Base-by-base conservation (phyloP, 2,888 invertebrate species). In the Pyralis farinalis region DNA sequence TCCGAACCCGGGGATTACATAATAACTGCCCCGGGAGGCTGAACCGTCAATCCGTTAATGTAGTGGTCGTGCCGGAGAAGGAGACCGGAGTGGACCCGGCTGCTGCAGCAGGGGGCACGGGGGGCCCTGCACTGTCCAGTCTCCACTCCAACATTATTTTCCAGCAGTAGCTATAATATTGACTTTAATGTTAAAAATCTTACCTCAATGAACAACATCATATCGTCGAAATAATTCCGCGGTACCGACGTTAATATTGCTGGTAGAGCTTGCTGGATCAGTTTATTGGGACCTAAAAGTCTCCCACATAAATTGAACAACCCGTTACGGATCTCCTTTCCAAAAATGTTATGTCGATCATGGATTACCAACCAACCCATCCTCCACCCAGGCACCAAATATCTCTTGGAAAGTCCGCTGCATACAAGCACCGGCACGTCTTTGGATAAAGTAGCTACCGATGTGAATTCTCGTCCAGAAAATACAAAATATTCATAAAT, bases 401-500 rank as follows among this genome's bases (percentile, higher is more conserved):
- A 98, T 67, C 98, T 92, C 80, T 99, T 99, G 1, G 98, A 96
- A 28, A 98, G 88, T 1, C 98, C 99, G 47, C 98, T 96, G 77
- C 98, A 98, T 1, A 97, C 94, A 25, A 99, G 85, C 44, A 99
- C 92, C 2, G 99, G 99, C 33, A 98, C 98, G 53, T 95, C 93
- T 43, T 92, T 91, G 16, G 97, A 94, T 37, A 99, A 77, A 0
- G 95, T 92, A 31, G 98, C 97, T 45, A 98, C 81, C 0, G 98
- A 94, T 55, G 94, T 86, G 67, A 94, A 98, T 54, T 91, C 90
- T 44, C 93, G 89, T 2, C 94, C 95, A 11, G 94, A 93, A 75
- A 97, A 98, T 11, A 96, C 96, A 75, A 99, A 93, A 70, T 97
- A 93, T 73, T 98, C 98, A 79, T 99, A 99, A 67, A 99, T 98